phyloP scores from a whole-genome alignment of 35 echinoderm and acorn worm genomes.

The Lytechinus pictus region DNA sequence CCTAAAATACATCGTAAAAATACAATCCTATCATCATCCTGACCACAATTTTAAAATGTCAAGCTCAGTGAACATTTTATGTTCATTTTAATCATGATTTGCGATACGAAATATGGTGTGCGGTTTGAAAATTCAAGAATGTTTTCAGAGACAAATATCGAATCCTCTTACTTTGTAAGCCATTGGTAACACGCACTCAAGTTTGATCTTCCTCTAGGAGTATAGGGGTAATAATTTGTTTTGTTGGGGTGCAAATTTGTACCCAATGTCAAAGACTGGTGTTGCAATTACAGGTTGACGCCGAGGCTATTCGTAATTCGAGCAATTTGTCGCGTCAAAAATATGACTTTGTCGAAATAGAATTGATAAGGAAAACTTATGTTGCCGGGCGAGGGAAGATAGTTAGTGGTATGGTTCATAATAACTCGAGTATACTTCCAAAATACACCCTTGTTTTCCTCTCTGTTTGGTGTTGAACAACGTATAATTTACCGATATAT shows the following conservation, averaged over 20 bases:
- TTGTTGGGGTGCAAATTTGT: not conserved
- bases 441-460: not conserved
- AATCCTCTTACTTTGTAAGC: not conserved
- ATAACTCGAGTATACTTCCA: not conserved
- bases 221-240: not conserved
- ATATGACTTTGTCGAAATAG: not conserved
- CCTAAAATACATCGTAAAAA: not conserved
- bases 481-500: not conserved
- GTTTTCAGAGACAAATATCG: too few relatives aligned
- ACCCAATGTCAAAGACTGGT: not conserved
- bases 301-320: not conserved
- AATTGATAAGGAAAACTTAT: slow-evolving; percentile 7
- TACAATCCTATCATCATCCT: not conserved
- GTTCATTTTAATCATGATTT: not conserved
- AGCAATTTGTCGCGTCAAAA: slow-evolving; percentile 11
- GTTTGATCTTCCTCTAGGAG: not conserved
- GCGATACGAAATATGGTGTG: not conserved
- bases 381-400: not conserved
- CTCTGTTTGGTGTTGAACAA: not conserved
- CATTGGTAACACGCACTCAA: not conserved
- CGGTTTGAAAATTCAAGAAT: too few relatives aligned
- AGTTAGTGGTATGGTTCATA: not conserved
- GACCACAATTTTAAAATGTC: not conserved
- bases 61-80: not conserved
- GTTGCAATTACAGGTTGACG: slow-evolving; percentile 9